Base-by-base conservation (phyloP, 1,140 invertebrate genomes). In the Lasioglossum baleicum region DNA sequence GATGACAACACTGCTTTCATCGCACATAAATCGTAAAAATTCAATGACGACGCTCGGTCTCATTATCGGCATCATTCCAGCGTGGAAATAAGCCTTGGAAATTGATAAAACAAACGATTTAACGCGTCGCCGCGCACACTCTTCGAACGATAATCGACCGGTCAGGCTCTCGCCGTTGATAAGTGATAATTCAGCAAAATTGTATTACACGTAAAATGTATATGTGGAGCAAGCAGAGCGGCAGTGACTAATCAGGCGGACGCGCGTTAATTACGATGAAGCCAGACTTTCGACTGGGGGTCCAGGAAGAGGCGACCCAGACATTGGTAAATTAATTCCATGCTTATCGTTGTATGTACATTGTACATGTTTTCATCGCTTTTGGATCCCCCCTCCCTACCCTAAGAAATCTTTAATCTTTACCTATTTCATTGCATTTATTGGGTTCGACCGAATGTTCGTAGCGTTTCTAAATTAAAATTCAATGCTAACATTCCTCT, bases 51-150 rank as follows among this genome's bases (percentile, higher is more conserved):
- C 70, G 42, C 40, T 13, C 22, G 61, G 2, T 5, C 31, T 51
- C 8, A 76, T 75, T 81, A 66, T 63, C 58, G 35, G 31, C 44
- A 67, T 56, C 13, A 75, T 80, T 63, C 35, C 42, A 40, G 35
- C 56, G 67, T 65, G 79, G 72, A 76, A 81, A 76, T 64, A 74
- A 76, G 65, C 73, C 64, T 75, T 56, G 64, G 42, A n/a, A 74
- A 66, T 83, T 84, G 71, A 86, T 80, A 74, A 78, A 84, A 77
- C 56, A 77, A 84, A 80, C 77, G 72, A 78, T 73, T 84, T 48
- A 51, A 82, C 53, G 13, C 80, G 63, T 17, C 40, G 51, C 42
- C 42, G 71, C 73, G 75, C 56, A 42, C 56, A 11, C 73, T 76
- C 44, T 40, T 22, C 53, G 65, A 63, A 76, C 48, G 79, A 81